Evolutionary conservation across 2,797 vertebrate genomes (phyloP).

Genomic region (Sebastes diaconus): DNA sequence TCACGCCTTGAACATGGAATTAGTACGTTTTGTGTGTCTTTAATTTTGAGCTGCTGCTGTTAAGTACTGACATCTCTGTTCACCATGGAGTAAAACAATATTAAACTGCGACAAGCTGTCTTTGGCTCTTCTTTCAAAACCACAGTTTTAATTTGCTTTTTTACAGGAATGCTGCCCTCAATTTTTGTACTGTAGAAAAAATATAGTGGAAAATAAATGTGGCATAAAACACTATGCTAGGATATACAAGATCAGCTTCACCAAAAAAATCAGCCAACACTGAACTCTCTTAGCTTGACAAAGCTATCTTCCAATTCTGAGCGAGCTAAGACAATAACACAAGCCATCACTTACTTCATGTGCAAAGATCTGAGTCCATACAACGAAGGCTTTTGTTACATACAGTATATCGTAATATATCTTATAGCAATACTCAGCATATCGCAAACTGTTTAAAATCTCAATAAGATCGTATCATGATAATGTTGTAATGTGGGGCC

Average conservation of each 20-base stretch:
- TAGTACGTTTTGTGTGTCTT: conserved; percentile 25
- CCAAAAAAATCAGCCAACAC: too few relatives aligned
- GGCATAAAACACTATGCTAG: neutral
- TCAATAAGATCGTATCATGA: too few relatives aligned
- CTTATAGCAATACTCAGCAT: too few relatives aligned
- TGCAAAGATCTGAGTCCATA: too few relatives aligned
- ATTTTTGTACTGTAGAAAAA: neutral
- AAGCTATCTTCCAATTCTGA: too few relatives aligned
- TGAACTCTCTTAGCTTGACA: too few relatives aligned
- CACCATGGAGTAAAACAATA: conserved; percentile 39
- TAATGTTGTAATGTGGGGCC: too few relatives aligned
- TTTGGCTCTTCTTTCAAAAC: neutral
- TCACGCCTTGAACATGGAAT: conserved; percentile 8
- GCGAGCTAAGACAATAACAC: too few relatives aligned
- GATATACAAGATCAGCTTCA: neutral
- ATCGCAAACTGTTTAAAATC: too few relatives aligned
- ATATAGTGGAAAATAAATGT: neutral
- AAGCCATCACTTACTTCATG: too few relatives aligned
- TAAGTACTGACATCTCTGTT: conserved; percentile 29
- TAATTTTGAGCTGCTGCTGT: conserved; percentile 31
- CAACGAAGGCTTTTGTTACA: too few relatives aligned
- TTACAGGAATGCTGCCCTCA: neutral
- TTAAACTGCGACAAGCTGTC: conserved; percentile 15
- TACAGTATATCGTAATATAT: too few relatives aligned
- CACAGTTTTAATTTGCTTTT: neutral